Base-by-base conservation (phyloP, 37 sponge, comb jelly and placozoan species). In the Mnemiopsis leidyi region DNA sequence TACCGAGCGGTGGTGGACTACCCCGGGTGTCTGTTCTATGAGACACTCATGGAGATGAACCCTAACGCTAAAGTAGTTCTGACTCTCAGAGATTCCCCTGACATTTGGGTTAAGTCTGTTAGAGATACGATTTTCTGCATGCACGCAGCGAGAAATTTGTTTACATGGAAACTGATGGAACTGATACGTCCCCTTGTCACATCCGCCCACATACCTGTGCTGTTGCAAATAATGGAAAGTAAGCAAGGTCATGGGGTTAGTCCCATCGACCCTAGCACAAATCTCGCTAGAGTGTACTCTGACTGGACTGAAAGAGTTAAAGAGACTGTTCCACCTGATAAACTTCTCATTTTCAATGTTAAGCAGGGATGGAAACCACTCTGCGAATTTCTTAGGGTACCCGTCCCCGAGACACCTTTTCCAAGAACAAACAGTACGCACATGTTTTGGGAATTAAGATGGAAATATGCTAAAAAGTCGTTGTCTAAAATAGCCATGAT, bases 321-420 rank as follows among this genome's bases (percentile, higher is more conserved):
- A 26, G 21, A 23, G 35, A 26, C 26, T 16, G 82, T 79, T 9
- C 82, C 82, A 38, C 37, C 35, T 23, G 82, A 79, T 20, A 79
- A 79, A 79, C 82, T 79, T 36, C 82, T 79, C 0, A 38, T 79
- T 26, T 79, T 35, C 26, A 79, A 79, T 26, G 82, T 79, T 28
- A 79, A 34, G 82, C 37, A 79, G 23, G 82, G 82, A 1, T 79
- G 82, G 82, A 26, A 9, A 7, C 82, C 82, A 34, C 82, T 79
- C 7, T 79, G 82, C 36, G 16, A 79, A 38, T 79, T 79, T 23
- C 82, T 79, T 7, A 38, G 82, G 13, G 82, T 79, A 5, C 34
- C 34, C 31, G 23, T 79, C 35, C 82, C 82, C 3, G 82, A 79
- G 23, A 34, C 38, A 2, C 82, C 82, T 23, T 79, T 79, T 79